Percentiles rank a stretch among this genome's conserved stretches.
Evolutionary conservation across 2,888 invertebrate species (phyloP).

Genomic region (Artemia sinica): DNA sequence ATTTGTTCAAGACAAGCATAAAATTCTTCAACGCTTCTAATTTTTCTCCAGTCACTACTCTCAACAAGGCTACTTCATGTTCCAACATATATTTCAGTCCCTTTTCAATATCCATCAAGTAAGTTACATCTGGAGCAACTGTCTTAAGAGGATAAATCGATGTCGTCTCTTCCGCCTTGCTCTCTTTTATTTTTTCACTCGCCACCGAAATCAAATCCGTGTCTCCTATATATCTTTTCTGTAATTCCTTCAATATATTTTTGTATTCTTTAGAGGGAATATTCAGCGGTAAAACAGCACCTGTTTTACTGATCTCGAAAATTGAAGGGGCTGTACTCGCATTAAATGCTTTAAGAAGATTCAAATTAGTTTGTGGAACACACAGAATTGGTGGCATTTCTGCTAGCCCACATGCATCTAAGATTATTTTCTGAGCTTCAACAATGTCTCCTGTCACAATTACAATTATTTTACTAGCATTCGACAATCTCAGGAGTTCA

Average conservation of each 20-base stretch:
- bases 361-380: not conserved
- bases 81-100: slow-evolving; percentile 62
- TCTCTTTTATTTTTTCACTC: not conserved
- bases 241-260: not conserved
- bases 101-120: slow-evolving; percentile 71
- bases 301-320: not conserved
- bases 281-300: not conserved
- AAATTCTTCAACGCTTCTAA: slow-evolving; percentile 55
- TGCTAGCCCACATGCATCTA: not conserved
- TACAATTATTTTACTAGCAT: not conserved
- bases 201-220: not conserved
- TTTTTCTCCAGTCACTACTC: slow-evolving; percentile 49
- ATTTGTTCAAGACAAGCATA: slow-evolving; percentile 48
- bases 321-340: not conserved
- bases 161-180: not conserved
- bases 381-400: not conserved
- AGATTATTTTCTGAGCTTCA: slow-evolving; percentile 1
- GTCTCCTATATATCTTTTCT: not conserved
- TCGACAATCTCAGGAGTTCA: not conserved
- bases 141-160: not conserved
- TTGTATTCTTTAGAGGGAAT: not conserved
- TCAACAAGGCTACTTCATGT: slow-evolving; percentile 59
- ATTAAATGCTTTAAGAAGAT: not conserved
- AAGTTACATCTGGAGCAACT: slow-evolving; percentile 41
- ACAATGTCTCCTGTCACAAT: not conserved